A percentile compares a stretch with the other conserved stretches of the same genome.
phyloP scores from a whole-genome alignment of 2,888 invertebrate species.

The Psococerastis gibbosa region DNA sequence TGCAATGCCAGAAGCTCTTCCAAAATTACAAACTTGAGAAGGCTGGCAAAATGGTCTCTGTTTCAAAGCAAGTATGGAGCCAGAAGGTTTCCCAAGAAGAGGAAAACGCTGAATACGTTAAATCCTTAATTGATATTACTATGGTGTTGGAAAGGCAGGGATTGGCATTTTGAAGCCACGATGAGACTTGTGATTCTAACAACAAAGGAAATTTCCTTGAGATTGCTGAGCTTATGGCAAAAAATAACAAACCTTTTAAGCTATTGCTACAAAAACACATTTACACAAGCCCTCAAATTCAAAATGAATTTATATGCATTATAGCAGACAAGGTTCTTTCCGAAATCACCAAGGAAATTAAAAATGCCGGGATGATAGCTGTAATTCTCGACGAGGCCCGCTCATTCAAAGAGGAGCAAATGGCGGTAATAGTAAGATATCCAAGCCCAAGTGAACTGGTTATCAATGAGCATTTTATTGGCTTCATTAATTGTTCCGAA shows the following conservation, averaged over 20 bases:
- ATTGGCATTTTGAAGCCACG: neutral
- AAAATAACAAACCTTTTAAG: neutral
- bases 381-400: neutral
- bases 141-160: neutral
- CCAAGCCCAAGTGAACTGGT: neutral
- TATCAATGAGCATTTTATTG: slow-evolving; percentile 10
- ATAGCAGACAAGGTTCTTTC: neutral
- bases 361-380: neutral
- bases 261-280: neutral
- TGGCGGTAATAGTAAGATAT: neutral
- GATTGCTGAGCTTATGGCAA: neutral
- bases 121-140: neutral
- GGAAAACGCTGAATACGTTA: neutral
- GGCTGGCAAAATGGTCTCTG: neutral
- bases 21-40: neutral
- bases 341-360: neutral
- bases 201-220: neutral
- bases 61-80: neutral
- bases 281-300: neutral
- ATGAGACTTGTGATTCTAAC: neutral
- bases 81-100: neutral
- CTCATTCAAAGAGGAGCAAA: neutral
- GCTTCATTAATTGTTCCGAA: neutral
- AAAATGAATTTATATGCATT: neutral
- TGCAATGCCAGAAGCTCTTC: neutral